Base-by-base conservation (phyloP, 2,888 invertebrate species). In the Poecilobothrus nobilitatus region DNA sequence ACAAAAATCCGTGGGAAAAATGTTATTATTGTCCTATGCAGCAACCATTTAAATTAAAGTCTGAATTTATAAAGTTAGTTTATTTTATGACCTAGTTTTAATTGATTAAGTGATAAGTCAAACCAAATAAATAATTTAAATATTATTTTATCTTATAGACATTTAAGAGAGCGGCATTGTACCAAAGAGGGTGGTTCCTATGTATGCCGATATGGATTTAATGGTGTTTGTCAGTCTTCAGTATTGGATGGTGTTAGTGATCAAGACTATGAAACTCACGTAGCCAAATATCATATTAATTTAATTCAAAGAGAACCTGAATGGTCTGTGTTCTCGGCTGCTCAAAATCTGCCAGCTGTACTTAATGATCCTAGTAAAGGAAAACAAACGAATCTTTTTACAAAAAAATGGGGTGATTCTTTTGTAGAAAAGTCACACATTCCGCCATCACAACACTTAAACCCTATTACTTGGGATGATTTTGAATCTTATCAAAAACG, bases 401-500 rank as follows among this genome's bases (percentile, higher is more conserved):
- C 96, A 0, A 95, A 94, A 81, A 95, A 95, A 71, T 99, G 98
- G 98, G 98, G 99, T 65, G 97, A 97, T 76, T 86, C 88, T 70
- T 99, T 99, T 82, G 87, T 95, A 22, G 96, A 96, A 72, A 89
- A 91, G 76, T 84, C 86, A 34, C 87, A 89, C 65, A 87, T 96
- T 75, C 86, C 89, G 62, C 88, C 90, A 73, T 92, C 92, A 75
- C 88, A 90, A 0, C 89, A 91, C 79, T 83, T 97, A 74, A 94
- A 94, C 63, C 91, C 93, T 76, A 89, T 97, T 70, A 89, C 88
- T 20, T 86, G 89, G 78, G 86, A 88, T 65, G 92, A 95, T 81
- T 97, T 98, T 83, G 92, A 94, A 74, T 84, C 86, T 41, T 98
- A 97, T 80, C 84, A 95, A 73, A 89, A 89, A 76, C 93, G 90